phyloP scores from a whole-genome alignment of 1,140 invertebrate genomes.

The Tetramorium simillimum region DNA sequence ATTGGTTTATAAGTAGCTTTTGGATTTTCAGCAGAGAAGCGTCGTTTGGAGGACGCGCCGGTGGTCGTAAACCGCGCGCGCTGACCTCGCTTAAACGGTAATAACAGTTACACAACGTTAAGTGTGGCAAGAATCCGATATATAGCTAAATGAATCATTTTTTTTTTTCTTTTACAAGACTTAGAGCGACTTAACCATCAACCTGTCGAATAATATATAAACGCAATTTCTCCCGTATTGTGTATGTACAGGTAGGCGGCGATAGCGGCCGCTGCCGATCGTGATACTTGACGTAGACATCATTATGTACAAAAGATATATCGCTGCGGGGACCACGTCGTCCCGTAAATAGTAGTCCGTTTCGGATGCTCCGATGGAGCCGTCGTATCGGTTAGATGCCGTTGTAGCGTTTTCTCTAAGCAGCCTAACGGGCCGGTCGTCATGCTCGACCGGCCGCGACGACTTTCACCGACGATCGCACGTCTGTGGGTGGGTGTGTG shows the following conservation, averaged over 20 bases:
- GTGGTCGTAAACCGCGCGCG: constrained; percentile 18
- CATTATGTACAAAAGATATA: constrained; percentile 74
- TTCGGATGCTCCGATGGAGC: constrained; percentile 19
- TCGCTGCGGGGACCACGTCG: constrained; percentile 61
- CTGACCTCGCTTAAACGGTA: constrained; percentile 63
- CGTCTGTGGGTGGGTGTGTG: too few relatives aligned
- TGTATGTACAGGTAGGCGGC: constrained; percentile 70
- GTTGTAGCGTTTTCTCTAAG: constrained; percentile 66
- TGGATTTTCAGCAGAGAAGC: constrained; percentile 65
- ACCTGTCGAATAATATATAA: constrained; percentile 77
- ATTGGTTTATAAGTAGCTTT: constrained; percentile 66
- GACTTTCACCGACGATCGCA: constrained; percentile 33
- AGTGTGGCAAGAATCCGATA: constrained; percentile 73
- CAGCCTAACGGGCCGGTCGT: constrained; percentile 50
- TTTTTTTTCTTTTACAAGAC: constrained; percentile 77
- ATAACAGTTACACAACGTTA: constrained; percentile 72
- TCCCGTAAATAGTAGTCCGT: constrained; percentile 45
- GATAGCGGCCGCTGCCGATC: background rate
- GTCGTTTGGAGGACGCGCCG: constrained; percentile 37
- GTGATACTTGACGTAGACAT: constrained; percentile 61
- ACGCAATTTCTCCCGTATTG: constrained; percentile 66
- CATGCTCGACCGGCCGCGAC: constrained; percentile 15
- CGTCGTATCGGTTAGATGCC: constrained; percentile 60
- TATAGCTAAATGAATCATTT: constrained; percentile 75
- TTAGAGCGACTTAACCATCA: constrained; percentile 75